phyloP scores from a whole-genome alignment of 2,113 vertebrate genomes.

The Onychostruthus taczanowskii region DNA sequence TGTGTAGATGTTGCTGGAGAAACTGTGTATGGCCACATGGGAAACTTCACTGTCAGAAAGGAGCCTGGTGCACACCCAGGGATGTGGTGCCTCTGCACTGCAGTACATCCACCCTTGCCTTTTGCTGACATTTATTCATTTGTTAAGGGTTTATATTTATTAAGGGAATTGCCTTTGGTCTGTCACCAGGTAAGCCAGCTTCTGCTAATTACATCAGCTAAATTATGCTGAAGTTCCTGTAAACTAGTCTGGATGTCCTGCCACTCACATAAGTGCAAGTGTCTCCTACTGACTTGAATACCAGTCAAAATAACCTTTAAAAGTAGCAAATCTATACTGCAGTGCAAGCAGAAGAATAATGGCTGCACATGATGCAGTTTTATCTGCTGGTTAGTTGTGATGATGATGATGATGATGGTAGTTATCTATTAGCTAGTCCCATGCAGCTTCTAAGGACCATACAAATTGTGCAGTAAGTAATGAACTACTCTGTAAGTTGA shows the following conservation, averaged over 20 bases:
- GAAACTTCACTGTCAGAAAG: background rate
- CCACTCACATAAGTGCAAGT: rapidly evolving
- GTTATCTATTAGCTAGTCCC: background rate
- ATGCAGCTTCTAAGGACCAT: background rate
- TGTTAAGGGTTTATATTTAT: background rate
- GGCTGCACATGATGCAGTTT: background rate
- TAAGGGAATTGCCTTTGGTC: background rate
- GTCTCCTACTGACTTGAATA: background rate
- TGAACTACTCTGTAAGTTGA: background rate
- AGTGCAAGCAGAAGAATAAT: background rate
- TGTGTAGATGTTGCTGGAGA: background rate
- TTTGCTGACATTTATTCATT: background rate
- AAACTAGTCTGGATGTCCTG: background rate
- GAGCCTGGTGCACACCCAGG: background rate
- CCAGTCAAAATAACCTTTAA: background rate
- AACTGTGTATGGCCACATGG: background rate
- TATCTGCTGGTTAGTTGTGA: background rate
- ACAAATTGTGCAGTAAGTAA: background rate
- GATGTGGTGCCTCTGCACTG: rapidly evolving
- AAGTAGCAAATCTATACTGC: background rate
- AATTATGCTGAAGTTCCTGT: background rate
- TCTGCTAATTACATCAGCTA: background rate
- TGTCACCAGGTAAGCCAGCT: background rate
- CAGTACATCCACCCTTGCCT: background rate
- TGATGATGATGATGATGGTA: background rate